These are phyloP conservation scores for Neomorphus geoffroyi DNA, from an alignment of 2,797 vertebrate genomes.

Conservation along the genomic window DNA sequence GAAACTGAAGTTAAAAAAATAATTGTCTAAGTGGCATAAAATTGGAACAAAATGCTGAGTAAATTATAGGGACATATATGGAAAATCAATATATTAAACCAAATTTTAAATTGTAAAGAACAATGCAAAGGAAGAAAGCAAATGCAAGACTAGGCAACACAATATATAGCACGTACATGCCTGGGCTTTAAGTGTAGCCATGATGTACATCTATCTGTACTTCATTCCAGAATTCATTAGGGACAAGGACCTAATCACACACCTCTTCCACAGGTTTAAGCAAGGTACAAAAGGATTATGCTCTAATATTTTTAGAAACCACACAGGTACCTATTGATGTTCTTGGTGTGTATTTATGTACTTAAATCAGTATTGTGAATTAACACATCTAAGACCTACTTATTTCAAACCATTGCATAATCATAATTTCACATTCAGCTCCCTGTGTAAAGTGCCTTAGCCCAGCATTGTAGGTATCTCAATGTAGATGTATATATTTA, in stretches of 20 bases:
- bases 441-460: background rate
- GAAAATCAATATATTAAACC: constrained; percentile 10
- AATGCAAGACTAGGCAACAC: background rate
- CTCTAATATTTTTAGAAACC: background rate
- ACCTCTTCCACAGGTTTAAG: background rate
- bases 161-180: background rate
- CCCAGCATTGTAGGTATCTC: background rate
- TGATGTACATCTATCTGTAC: rapidly evolving
- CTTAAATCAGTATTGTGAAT: background rate
- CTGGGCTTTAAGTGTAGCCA: background rate
- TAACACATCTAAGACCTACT: background rate
- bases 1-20: background rate
- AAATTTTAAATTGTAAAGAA: background rate
- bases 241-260: background rate
- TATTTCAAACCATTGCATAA: background rate
- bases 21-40: background rate
- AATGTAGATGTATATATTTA: background rate
- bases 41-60: background rate
- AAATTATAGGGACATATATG: background rate
- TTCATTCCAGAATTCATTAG: background rate
- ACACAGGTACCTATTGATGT: background rate
- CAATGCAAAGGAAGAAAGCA: constrained; percentile 17
- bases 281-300: background rate
- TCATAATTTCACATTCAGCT: background rate
- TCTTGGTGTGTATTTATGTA: background rate